These are phyloP conservation scores for Reticulitermes lucifugus DNA, from an alignment of 2,888 invertebrate genomes.

Conservation along the genomic window DNA sequence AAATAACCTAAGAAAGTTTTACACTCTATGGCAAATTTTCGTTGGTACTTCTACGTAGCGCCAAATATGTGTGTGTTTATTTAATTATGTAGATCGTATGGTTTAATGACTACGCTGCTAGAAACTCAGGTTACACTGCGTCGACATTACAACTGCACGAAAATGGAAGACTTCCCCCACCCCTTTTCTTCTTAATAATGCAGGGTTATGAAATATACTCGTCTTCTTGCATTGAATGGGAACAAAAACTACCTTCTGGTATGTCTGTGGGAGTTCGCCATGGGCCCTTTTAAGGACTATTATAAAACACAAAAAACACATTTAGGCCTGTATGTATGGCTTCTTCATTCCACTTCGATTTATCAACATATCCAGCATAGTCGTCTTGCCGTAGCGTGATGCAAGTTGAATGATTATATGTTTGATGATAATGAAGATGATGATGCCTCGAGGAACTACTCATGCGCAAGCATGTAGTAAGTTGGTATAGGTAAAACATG, in stretches of 20 bases:
- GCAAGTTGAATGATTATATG: neutral
- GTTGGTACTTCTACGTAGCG: too few relatives aligned
- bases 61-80: too few relatives aligned
- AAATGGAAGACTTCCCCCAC: too few relatives aligned
- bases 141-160: too few relatives aligned
- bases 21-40: too few relatives aligned
- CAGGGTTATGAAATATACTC: neutral
- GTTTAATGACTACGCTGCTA: too few relatives aligned
- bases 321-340: neutral
- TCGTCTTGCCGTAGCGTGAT: neutral
- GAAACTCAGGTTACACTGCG: too few relatives aligned
- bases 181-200: neutral
- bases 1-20: too few relatives aligned
- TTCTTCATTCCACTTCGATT: neutral
- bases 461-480: neutral
- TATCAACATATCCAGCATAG: neutral
- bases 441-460: neutral
- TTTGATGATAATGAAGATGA: slow-evolving; percentile 19
- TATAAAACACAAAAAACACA: neutral
- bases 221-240: neutral
- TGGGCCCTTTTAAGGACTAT: neutral
- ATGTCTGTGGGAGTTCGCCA: slow-evolving; percentile 22
- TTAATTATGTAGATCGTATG: too few relatives aligned
- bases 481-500: neutral
- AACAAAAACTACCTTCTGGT: slow-evolving; percentile 6